Evolutionary conservation across 1,140 invertebrate species (phyloP).

Genomic region (Nephila pilipes): DNA sequence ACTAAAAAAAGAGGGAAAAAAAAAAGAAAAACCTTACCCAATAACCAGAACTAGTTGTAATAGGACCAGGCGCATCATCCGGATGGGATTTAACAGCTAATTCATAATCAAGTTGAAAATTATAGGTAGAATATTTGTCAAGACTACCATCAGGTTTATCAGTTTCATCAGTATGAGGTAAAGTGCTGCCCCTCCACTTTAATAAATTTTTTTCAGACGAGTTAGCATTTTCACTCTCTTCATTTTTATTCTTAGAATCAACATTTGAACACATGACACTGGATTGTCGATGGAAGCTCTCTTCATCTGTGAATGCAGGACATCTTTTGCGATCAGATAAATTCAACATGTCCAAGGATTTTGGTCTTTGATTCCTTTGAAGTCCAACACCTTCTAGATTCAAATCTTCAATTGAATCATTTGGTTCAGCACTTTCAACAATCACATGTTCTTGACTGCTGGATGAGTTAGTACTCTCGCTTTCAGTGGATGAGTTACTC

Average conservation of each 20-base stretch:
- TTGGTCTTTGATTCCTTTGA: conserved; percentile 66
- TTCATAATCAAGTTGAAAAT: not conserved
- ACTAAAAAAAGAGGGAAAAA: too few relatives aligned
- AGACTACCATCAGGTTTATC: not conserved
- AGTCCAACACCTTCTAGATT: conserved; percentile 42
- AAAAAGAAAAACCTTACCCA: conserved; percentile 40
- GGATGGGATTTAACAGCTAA: not conserved
- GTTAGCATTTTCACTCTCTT: not conserved
- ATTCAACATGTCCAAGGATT: conserved; percentile 71
- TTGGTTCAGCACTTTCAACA: not conserved
- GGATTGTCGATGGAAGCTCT: conserved; percentile 68
- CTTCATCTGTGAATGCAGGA: conserved; percentile 46
- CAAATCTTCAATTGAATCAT: not conserved
- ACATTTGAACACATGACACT: conserved; percentile 69
- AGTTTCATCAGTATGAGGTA: conserved; percentile 63
- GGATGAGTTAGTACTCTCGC: not conserved
- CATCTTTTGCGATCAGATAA: conserved; percentile 64
- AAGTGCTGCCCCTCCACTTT: conserved; percentile 73
- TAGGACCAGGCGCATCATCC: conserved; percentile 67
- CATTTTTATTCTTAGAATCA: conserved; percentile 49
- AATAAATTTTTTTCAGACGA: conserved; percentile 62
- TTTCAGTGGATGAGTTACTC: conserved; percentile 53
- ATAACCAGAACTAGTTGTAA: conserved; percentile 51
- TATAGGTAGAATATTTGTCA: not conserved
- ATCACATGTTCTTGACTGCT: conserved; percentile 46